Conservation (phyloP, 2,113 vertebrate species). For the Stercorarius parasiticus region DNA sequence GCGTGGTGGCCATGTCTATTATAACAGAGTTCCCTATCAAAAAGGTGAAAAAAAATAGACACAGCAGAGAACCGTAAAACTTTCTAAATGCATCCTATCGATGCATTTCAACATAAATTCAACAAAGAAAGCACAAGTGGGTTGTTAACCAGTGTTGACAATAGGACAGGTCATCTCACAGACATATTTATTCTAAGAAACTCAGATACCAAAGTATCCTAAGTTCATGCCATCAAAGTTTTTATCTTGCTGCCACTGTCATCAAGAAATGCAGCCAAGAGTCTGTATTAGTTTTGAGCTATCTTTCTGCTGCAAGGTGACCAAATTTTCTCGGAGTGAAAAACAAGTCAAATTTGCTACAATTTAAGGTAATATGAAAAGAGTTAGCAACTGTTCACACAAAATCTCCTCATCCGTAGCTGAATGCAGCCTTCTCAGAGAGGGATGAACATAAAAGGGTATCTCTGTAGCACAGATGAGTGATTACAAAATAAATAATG, state of each 20-base stretch:
- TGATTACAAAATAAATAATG: slow-evolving; percentile 29
- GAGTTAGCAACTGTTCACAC: neutral
- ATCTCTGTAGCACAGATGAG: neutral
- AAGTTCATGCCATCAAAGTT: neutral
- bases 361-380: neutral
- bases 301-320: neutral
- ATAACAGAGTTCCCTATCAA: neutral
- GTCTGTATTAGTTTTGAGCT: neutral
- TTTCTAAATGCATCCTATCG: neutral
- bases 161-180: neutral
- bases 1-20: neutral
- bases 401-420: neutral
- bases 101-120: neutral
- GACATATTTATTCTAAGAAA: neutral
- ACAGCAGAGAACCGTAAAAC: neutral
- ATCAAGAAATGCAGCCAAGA: neutral
- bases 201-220: neutral
- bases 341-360: neutral
- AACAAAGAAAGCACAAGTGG: neutral
- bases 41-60: neutral
- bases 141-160: neutral
- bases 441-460: neutral
- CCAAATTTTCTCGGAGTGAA: neutral
- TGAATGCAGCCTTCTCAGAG: neutral
- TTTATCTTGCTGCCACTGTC: neutral